These are phyloP conservation scores for Tyria jacobaeae DNA, from an alignment of 2,888 invertebrate species.

Conservation along the genomic window DNA sequence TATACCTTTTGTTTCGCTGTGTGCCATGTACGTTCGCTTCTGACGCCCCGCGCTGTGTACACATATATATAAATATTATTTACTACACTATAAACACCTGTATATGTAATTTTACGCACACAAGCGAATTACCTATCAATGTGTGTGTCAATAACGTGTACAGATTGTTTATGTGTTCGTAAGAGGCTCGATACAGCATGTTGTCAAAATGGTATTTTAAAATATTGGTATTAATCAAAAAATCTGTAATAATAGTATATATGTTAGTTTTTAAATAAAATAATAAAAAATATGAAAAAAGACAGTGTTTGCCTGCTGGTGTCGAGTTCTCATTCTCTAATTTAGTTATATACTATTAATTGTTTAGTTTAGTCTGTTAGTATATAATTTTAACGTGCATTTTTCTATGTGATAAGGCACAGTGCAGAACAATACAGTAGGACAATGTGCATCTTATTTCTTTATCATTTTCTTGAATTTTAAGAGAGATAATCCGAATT, in stretches of 20 bases:
- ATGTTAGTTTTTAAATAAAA: conserved; percentile 12
- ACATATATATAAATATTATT: conserved; percentile 22
- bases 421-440: conserved; percentile 20
- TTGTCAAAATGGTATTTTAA: conserved; percentile 4
- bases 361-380: conserved; percentile 48
- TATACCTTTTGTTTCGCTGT: conserved; percentile 24
- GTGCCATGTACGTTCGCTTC: conserved; percentile 48
- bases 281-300: conserved; percentile 12
- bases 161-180: conserved; percentile 13
- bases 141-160: conserved; percentile 9
- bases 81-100: conserved; percentile 18
- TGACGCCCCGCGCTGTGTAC: conserved; percentile 23
- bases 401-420: conserved; percentile 41
- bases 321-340: conserved; percentile 16
- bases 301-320: conserved; percentile 22
- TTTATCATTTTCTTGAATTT: not conserved
- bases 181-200: conserved; percentile 15
- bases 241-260: conserved; percentile 13
- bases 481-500: not conserved
- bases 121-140: not conserved
- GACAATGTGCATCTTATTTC: not conserved
- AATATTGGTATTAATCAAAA: conserved; percentile 19
- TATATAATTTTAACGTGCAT: conserved; percentile 50
- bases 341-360: conserved; percentile 42
- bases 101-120: conserved; percentile 13